Conservation (phyloP, 2,888 invertebrate genomes). For the Drosophila leonis region DNA sequence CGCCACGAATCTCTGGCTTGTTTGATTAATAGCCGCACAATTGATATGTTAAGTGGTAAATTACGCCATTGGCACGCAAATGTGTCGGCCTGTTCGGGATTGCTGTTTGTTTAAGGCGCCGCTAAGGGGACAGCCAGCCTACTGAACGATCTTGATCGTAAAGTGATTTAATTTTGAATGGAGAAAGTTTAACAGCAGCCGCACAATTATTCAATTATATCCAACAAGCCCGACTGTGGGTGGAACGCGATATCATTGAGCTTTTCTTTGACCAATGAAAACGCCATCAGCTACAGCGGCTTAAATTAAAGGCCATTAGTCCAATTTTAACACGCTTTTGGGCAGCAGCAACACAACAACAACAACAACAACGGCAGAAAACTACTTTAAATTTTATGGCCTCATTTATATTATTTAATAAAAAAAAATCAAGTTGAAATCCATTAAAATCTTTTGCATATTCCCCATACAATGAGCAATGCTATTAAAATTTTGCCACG, state of each 20-base stretch:
- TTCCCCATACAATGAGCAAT: conserved; percentile 62
- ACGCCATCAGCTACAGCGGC: conserved; percentile 12
- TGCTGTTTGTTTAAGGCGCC: conserved; percentile 76
- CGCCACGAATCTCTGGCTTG: conserved; percentile 50
- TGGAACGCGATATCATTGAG: conserved; percentile 17
- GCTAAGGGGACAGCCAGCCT: conserved; percentile 57
- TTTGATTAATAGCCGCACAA: conserved; percentile 81
- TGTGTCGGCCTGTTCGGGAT: conserved; percentile 47
- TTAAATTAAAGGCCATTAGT: conserved; percentile 70
- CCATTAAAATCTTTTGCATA: conserved; percentile 72
- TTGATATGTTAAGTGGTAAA: conserved; percentile 81
- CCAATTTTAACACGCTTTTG: conserved; percentile 68
- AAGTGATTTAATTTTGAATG: conserved; percentile 77
- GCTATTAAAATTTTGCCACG: conserved; percentile 76
- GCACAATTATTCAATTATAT: conserved; percentile 70
- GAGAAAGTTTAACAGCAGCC: conserved; percentile 65
- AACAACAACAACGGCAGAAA: conserved; percentile 4
- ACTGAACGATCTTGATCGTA: conserved; percentile 56
- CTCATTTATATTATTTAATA: conserved; percentile 64
- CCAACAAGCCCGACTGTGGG: not conserved
- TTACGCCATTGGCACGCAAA: conserved; percentile 81
- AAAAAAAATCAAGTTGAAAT: conserved; percentile 38
- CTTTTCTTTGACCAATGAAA: conserved; percentile 34
- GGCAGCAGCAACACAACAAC: conserved; percentile 26
- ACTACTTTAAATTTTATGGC: conserved; percentile 51